A percentile compares a stretch with the other conserved stretches of the same genome.
These are phyloP conservation scores for rabbit (Oryctolagus cuniculus) DNA, from an alignment of 2,113 vertebrate species.

Conservation along the genomic window DNA sequence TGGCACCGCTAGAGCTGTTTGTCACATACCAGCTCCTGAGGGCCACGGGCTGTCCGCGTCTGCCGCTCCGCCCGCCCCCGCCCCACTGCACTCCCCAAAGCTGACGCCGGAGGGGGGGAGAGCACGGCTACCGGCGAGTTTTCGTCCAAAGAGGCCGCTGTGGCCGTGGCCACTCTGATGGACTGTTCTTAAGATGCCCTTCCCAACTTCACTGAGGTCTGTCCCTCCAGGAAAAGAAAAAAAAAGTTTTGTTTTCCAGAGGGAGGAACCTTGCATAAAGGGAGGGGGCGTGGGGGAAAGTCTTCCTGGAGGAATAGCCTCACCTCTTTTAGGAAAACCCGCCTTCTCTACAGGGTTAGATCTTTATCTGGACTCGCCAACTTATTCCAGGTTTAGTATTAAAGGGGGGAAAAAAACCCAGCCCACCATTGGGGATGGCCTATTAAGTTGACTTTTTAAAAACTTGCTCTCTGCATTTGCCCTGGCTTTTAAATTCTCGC, in stretches of 20 bases:
- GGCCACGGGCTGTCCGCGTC: conserved; percentile 61
- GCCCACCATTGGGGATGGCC: neutral
- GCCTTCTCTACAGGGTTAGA: conserved; percentile 84
- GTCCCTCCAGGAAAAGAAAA: conserved; percentile 79
- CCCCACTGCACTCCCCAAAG: conserved; percentile 37
- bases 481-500: neutral
- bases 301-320: conserved; percentile 85
- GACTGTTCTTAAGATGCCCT: conserved; percentile 67
- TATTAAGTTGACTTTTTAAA: conserved; percentile 54
- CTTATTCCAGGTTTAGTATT: conserved; percentile 37
- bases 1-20: conserved; percentile 84
- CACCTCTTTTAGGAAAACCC: conserved; percentile 89
- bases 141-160: conserved; percentile 25
- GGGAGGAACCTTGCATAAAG: conserved; percentile 88
- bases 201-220: conserved; percentile 80
- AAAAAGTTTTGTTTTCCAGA: conserved; percentile 88
- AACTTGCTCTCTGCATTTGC: neutral
- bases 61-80: conserved; percentile 27
- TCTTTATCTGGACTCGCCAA: conserved; percentile 77
- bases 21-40: conserved; percentile 85
- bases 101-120: neutral
- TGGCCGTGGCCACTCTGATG: neutral
- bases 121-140: neutral
- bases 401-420: neutral
- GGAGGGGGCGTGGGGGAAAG: conserved; percentile 50